A percentile compares a stretch with the other conserved stretches of the same genome.
These are phyloP conservation scores for Trichomycterus rosablanca DNA, from an alignment of 2,113 vertebrate genomes.

Conservation along the genomic window DNA sequence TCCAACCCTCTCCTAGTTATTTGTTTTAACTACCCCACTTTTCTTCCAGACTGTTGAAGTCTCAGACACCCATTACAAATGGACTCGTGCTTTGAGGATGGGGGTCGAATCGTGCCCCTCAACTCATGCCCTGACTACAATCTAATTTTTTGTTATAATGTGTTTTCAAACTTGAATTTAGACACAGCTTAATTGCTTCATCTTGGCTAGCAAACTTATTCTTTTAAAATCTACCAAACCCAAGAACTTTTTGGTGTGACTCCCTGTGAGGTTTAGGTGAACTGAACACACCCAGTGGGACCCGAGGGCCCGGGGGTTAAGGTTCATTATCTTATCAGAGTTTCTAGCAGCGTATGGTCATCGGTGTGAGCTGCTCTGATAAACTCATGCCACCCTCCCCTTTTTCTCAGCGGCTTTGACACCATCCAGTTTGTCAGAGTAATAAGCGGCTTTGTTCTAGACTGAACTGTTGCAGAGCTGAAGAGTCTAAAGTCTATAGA, in stretches of 20 bases:
- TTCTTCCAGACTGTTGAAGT: slow-evolving; percentile 18
- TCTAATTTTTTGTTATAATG: too few species aligned
- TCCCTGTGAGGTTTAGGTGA: too few species aligned
- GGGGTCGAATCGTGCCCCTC: slow-evolving; percentile 36
- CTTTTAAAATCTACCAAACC: too few species aligned
- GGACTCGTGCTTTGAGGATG: slow-evolving; percentile 44
- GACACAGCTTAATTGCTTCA: too few species aligned
- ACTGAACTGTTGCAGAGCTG: slow-evolving; percentile 48
- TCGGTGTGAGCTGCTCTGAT: slow-evolving; percentile 44
- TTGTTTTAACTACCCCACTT: neutral
- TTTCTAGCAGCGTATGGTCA: too few species aligned
- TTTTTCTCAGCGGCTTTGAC: slow-evolving; percentile 13
- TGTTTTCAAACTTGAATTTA: too few species aligned
- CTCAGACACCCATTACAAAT: slow-evolving; percentile 27
- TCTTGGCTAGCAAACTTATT: too few species aligned
- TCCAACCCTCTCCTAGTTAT: neutral
- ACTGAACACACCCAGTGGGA: too few species aligned
- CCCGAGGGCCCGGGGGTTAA: slow-evolving; percentile 18
- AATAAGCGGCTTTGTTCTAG: slow-evolving; percentile 41
- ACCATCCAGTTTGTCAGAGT: slow-evolving; percentile 23
- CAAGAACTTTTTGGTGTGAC: too few species aligned
- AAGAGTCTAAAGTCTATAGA: slow-evolving; percentile 57
- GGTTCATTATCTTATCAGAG: slow-evolving; percentile 6
- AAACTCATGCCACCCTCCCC: slow-evolving; percentile 13
- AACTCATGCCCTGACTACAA: slow-evolving; percentile 39